A percentile compares a stretch with the other conserved stretches of the same genome.
Conservation (phyloP, 2,797 vertebrate species). For the Podarcis lilfordi region DNA sequence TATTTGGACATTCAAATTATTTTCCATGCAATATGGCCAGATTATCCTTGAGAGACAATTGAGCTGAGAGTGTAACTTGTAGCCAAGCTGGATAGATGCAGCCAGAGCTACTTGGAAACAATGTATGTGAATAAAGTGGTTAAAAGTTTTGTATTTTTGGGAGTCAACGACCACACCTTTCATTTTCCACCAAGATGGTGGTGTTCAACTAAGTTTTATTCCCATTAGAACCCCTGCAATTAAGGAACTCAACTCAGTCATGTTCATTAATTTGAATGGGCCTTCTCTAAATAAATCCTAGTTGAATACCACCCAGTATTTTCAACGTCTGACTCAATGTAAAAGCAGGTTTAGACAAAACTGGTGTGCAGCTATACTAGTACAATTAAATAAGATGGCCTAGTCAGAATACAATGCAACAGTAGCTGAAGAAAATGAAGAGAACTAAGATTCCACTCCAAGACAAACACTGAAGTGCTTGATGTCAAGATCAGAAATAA, state of each 20-base stretch:
- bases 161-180: background rate
- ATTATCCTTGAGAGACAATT: background rate
- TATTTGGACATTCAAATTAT: background rate
- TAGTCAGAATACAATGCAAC: too few species aligned
- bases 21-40: background rate
- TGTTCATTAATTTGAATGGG: too few species aligned
- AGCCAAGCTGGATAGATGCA: too few species aligned
- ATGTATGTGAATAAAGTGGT: background rate
- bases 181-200: background rate
- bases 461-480: background rate
- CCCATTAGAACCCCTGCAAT: too few species aligned
- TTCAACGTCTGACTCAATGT: background rate
- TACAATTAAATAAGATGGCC: too few species aligned
- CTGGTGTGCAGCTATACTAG: too few species aligned
- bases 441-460: background rate
- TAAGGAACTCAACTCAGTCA: too few species aligned
- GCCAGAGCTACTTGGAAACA: background rate
- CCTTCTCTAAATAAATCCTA: too few species aligned
- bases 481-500: background rate
- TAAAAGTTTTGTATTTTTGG: background rate
- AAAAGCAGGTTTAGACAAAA: background rate
- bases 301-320: too few species aligned
- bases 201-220: too few species aligned
- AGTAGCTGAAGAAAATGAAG: background rate
- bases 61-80: background rate